A percentile compares a stretch with the other conserved stretches of the same genome.
Evolutionary conservation across 2,797 vertebrate genomes (phyloP).

Genomic region (Jordanella pulchra): DNA sequence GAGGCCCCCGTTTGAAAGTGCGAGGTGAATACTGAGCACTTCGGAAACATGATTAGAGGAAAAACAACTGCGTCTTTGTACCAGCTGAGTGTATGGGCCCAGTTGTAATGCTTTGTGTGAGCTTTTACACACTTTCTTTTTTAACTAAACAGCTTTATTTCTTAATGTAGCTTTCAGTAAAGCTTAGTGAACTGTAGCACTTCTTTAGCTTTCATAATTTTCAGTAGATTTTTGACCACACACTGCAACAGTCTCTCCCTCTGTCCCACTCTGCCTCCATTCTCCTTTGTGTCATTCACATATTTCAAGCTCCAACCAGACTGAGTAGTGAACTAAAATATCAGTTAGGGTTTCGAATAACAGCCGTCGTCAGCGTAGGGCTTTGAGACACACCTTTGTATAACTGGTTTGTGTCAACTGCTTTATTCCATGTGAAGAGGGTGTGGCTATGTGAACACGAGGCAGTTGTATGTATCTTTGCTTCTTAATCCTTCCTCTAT

Average conservation of each 20-base stretch:
- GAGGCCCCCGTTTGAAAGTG: constrained; percentile 67
- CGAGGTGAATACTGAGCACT: constrained; percentile 79
- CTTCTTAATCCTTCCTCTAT: neutral
- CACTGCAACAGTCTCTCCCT: constrained; percentile 34
- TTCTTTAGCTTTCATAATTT: constrained; percentile 7
- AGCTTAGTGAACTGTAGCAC: constrained; percentile 32
- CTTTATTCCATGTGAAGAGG: constrained; percentile 53
- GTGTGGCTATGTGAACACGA: constrained; percentile 40
- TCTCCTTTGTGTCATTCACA: constrained; percentile 65
- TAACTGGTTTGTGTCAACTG: constrained; percentile 75
- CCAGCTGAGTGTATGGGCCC: constrained; percentile 54
- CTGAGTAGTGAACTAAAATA: constrained; percentile 69
- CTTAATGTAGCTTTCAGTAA: constrained; percentile 31
- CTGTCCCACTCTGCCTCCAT: constrained; percentile 40
- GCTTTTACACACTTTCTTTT: constrained; percentile 50
- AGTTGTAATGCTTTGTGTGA: constrained; percentile 61
- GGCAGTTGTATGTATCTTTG: constrained; percentile 16
- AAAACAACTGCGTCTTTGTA: constrained; percentile 79
- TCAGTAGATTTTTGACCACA: constrained; percentile 43
- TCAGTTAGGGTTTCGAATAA: constrained; percentile 78
- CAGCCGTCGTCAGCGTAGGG: constrained; percentile 60
- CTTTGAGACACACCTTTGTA: constrained; percentile 79
- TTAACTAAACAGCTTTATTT: constrained; percentile 41
- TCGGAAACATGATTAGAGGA: constrained; percentile 73
- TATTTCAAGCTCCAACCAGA: constrained; percentile 57